Percentiles rank a stretch among this genome's conserved stretches.
Conservation (phyloP, 2,797 vertebrate genomes). For the Sebastes iracundus region DNA sequence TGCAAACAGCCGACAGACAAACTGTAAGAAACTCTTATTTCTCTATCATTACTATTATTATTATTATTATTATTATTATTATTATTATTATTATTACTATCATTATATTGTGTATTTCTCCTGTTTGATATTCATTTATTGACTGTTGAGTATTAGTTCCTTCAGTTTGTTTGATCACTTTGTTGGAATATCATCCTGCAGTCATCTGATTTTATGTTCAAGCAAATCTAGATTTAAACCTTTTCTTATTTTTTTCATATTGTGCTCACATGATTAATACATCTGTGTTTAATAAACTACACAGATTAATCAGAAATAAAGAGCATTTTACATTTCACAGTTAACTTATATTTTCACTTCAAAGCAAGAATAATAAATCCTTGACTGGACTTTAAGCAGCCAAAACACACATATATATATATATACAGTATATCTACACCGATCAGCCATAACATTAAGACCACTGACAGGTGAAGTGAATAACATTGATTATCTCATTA, state of each 20-base stretch:
- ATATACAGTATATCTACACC: too few relatives aligned
- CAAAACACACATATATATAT: too few relatives aligned
- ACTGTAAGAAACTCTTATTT: slow-evolving; percentile 10
- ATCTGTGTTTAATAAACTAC: not conserved
- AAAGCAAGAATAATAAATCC: not conserved
- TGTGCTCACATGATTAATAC: not conserved
- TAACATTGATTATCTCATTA: too few relatives aligned
- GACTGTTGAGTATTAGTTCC: not conserved
- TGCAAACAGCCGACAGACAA: not conserved
- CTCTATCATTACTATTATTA: not conserved
- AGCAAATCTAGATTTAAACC: not conserved
- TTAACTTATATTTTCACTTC: not conserved
- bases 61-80: too few relatives aligned
- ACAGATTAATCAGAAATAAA: not conserved
- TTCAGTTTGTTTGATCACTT: not conserved
- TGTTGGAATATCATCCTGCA: not conserved
- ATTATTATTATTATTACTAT: too few relatives aligned
- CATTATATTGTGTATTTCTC: not conserved
- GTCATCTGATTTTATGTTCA: not conserved
- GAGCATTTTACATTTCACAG: not conserved
- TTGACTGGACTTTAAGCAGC: not conserved
- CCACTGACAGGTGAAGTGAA: too few relatives aligned
- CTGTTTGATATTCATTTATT: not conserved
- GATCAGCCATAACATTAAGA: too few relatives aligned
- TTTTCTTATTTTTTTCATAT: not conserved